Percentiles rank a stretch among this genome's conserved stretches.
These are phyloP conservation scores for Lethenteron reissneri DNA, from an alignment of 2,113 vertebrate species.

Conservation along the genomic window DNA sequence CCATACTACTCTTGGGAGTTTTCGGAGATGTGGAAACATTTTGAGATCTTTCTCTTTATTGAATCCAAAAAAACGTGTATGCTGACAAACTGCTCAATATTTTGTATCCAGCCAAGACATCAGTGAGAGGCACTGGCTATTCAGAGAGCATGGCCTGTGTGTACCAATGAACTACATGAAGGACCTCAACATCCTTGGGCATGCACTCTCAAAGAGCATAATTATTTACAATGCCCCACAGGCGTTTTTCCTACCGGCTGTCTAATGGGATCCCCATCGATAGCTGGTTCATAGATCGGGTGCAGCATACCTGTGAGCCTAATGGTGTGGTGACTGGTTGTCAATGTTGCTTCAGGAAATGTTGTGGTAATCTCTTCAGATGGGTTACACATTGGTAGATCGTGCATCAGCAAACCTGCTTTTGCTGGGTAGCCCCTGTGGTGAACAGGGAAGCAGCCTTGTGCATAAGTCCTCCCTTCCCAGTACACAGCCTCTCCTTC, in stretches of 20 bases:
- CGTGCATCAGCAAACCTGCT: no score
- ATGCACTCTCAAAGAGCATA: constrained; percentile 97
- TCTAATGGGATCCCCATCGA: constrained; percentile 99
- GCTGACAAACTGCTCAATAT: constrained; percentile 95
- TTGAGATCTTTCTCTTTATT: constrained; percentile 99
- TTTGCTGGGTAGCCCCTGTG: no score
- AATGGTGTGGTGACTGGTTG: no score
- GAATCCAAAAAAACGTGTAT: constrained; percentile 95
- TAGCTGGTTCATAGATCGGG: constrained; percentile 99
- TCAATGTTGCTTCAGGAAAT: no score
- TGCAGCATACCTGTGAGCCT: no score
- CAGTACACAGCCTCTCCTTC: no score
- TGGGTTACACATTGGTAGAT: no score
- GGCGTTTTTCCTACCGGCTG: constrained; percentile 68
- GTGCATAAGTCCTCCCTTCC: no score
- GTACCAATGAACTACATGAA: constrained; percentile 99
- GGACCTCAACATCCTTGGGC: constrained; percentile 88
- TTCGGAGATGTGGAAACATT: constrained; percentile 96
- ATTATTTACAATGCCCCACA: constrained; percentile 99
- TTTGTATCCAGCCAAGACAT: constrained; percentile 96
- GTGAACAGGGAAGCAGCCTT: no score
- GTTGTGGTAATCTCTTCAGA: no score
- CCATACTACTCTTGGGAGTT: constrained; percentile 87
- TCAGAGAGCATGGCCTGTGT: constrained; percentile 94
- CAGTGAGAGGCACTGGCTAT: constrained; percentile 96